Conservation (phyloP, 1,140 invertebrate species). For the Drosophila willistoni region DNA sequence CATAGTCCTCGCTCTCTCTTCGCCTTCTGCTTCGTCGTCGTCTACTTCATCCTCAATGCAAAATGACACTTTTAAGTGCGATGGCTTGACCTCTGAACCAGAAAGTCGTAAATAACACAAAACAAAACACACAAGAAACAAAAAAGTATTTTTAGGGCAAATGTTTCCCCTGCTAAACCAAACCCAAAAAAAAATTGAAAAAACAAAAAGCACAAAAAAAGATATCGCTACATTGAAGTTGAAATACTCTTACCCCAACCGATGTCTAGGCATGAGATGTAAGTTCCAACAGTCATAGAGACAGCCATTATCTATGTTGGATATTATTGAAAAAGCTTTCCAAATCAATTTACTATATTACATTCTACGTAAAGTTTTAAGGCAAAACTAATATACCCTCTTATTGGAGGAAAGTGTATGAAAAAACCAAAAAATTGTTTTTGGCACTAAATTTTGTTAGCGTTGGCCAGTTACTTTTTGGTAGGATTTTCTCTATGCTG, state of each 20-base stretch:
- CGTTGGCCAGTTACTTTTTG: slow-evolving; percentile 60
- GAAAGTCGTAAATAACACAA: slow-evolving; percentile 75
- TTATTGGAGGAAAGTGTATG: background rate
- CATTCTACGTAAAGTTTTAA: too few species aligned
- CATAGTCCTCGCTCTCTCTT: too few species aligned
- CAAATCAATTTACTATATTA: too few species aligned
- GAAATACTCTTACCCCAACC: background rate
- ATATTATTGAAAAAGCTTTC: too few species aligned
- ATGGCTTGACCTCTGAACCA: slow-evolving; percentile 77
- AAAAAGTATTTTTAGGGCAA: slow-evolving; percentile 68
- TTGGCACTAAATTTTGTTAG: slow-evolving; percentile 76
- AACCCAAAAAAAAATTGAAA: slow-evolving; percentile 1
- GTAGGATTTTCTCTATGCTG: slow-evolving; percentile 41
- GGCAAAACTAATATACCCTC: background rate
- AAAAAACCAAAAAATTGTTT: slow-evolving; percentile 47
- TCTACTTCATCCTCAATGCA: slow-evolving; percentile 56
- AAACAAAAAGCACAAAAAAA: background rate
- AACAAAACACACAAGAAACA: slow-evolving; percentile 24
- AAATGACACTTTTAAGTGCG: slow-evolving; percentile 81
- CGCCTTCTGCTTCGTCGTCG: too few species aligned
- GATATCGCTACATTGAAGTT: background rate
- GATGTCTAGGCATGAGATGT: too few species aligned
- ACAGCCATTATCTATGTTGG: too few species aligned
- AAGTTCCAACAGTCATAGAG: too few species aligned
- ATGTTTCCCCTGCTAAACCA: slow-evolving; percentile 41